These are phyloP conservation scores for Micromys minutus DNA, from an alignment of 2,113 vertebrate genomes.

Conservation along the genomic window DNA sequence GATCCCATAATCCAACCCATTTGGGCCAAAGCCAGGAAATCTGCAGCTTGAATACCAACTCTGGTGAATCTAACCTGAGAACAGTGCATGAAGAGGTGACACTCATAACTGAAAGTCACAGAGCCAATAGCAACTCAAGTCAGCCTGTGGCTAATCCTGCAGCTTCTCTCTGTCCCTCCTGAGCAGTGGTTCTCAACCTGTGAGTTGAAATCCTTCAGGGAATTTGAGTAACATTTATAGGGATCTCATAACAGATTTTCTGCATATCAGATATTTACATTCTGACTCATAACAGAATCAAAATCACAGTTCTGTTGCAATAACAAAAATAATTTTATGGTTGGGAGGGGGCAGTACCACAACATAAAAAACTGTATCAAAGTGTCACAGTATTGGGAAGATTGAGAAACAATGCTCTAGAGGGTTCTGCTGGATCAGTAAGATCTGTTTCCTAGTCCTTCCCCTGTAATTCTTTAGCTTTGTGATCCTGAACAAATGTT, in stretches of 20 bases:
- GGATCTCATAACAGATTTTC: not conserved
- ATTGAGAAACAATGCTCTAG: not conserved
- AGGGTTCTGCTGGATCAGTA: not conserved
- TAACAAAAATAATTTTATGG: not conserved
- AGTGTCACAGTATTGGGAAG: not conserved
- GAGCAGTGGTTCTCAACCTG: not conserved
- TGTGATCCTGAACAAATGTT: not conserved
- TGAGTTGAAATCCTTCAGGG: accelerated
- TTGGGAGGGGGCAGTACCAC: not conserved
- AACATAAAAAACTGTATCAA: not conserved
- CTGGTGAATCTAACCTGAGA: not conserved
- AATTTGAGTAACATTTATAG: not conserved
- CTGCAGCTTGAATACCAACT: not conserved
- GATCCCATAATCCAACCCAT: not conserved
- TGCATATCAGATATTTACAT: not conserved
- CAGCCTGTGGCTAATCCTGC: not conserved
- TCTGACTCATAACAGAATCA: not conserved
- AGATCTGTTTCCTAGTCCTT: not conserved
- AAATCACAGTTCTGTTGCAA: too few species aligned
- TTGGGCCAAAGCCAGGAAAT: not conserved
- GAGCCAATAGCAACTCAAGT: too few species aligned
- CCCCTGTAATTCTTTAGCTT: not conserved
- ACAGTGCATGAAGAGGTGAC: not conserved
- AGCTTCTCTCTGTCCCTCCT: not conserved
- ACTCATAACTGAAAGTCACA: not conserved